Base-by-base conservation (phyloP, 2,888 invertebrate genomes). In the Ormyrus thymus region DNA sequence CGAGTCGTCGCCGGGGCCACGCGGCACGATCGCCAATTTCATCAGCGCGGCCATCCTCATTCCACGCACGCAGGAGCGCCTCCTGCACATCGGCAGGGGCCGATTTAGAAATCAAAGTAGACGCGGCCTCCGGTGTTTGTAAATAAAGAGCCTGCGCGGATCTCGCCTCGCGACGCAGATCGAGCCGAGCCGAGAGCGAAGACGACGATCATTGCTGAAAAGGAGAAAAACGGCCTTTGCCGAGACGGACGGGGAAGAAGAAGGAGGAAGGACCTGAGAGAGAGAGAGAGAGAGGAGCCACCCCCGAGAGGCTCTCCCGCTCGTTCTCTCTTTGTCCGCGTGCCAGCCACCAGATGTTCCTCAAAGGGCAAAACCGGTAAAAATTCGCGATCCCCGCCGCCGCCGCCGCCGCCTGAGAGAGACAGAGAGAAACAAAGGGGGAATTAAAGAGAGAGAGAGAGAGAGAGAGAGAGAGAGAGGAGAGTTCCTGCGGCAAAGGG, bases 311-410 rank as follows among this genome's bases (percentile, higher is more conserved):
- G 65, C 71, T 64, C 59, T 45, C 66, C 59, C 53, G 58, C 46
- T 43, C 53, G 29, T 55, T 64, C 50, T 15, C 55, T 56, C 75
- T 61, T 74, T 71, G 79, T 71, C 46, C 69, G 74, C 46, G 56
- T 62, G 55, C 70, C 62, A 76, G 79, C 71, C 72, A 79, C 79
- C 79, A 79, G 76, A 79, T 79, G 79, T 79, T 79, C 62, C 62
- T 70, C 69, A 75, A 79, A 70, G 74, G 66, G 70, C 70, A 55
- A 79, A 79, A 79, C 79, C 75, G 79, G 79, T 79, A 79, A 79
- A 70, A 79, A 70, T 75, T 70, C 65, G 73, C 69, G 56, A 78
- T 46, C 72, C 29, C 78, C 61, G 29, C 62, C 72, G 72, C 55
- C 29, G n/a, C n/a, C n/a, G 29, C 29, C 29, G n/a, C 68, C 59